Conservation (phyloP, 2,113 vertebrate species). For the Hydrolagus affinis region DNA sequence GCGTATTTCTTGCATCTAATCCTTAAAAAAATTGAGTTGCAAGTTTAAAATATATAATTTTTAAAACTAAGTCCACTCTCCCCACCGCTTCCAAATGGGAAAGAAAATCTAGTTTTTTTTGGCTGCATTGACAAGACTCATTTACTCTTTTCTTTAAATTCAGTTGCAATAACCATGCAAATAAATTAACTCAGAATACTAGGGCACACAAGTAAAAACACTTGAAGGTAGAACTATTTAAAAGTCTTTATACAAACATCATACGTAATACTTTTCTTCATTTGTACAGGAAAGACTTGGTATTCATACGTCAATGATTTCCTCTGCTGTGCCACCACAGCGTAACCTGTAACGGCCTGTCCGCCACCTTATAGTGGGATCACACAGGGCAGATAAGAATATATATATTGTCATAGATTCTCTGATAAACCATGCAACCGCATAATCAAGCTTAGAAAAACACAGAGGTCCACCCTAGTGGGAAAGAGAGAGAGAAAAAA, state of each 20-base stretch:
- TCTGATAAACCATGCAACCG: conserved; percentile 96
- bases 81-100: background rate
- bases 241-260: conserved; percentile 65
- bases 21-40: background rate
- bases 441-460: conserved; percentile 96
- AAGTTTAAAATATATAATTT: background rate
- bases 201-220: conserved; percentile 67
- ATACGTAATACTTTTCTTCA: conserved; percentile 60
- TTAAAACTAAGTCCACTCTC: background rate
- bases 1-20: background rate
- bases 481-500: conserved; percentile 31
- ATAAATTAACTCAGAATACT: conserved; percentile 69
- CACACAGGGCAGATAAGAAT: conserved; percentile 95
- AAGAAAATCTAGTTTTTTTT: conserved; percentile 19
- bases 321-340: conserved; percentile 92
- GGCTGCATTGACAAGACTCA: background rate
- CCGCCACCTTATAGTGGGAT: conserved; percentile 96
- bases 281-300: conserved; percentile 17
- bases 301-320: conserved; percentile 85
- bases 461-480: conserved; percentile 69
- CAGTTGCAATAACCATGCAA: conserved; percentile 64
- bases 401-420: conserved; percentile 98
- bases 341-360: conserved; percentile 88
- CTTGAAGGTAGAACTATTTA: conserved; percentile 62
- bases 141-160: conserved; percentile 9